A percentile compares a stretch with the other conserved stretches of the same genome.
Conservation (phyloP, 2,797 vertebrate species). For the Pseudochaenichthys georgianus region DNA sequence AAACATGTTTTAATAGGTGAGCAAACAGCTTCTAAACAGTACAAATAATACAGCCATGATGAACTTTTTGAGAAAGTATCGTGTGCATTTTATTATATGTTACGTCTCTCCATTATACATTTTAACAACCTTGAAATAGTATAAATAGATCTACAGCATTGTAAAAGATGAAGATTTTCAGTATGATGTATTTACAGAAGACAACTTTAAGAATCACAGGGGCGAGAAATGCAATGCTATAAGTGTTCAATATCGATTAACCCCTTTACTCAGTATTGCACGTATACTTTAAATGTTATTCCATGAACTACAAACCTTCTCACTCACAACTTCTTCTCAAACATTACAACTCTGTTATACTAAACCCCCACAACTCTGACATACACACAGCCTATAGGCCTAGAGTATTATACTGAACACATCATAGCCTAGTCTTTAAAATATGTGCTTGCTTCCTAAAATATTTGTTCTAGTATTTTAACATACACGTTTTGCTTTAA, state of each 20-base stretch:
- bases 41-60: constrained; percentile 39
- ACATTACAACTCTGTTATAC: constrained; percentile 38
- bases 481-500: constrained; percentile 80
- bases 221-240: constrained; percentile 52
- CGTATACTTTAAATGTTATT: constrained; percentile 70
- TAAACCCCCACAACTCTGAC: constrained; percentile 72
- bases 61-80: constrained; percentile 78
- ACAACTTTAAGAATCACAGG: constrained; percentile 66
- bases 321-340: constrained; percentile 53
- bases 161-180: constrained; percentile 75
- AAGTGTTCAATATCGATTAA: constrained; percentile 68
- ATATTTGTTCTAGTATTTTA: constrained; percentile 74
- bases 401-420: constrained; percentile 75
- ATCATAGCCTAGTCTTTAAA: constrained; percentile 75
- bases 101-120: constrained; percentile 73
- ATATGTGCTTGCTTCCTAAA: constrained; percentile 85
- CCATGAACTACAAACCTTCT: constrained; percentile 53
- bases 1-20: background rate
- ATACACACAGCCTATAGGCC: constrained; percentile 66
- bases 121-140: constrained; percentile 77
- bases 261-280: constrained; percentile 74
- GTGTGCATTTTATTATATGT: constrained; percentile 82
- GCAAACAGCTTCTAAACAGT: constrained; percentile 25
- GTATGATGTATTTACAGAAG: constrained; percentile 76
- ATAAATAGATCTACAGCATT: constrained; percentile 82